A percentile compares a stretch with the other conserved stretches of the same genome.
Evolutionary conservation across 1,140 invertebrate genomes (phyloP).

Genomic region (Brachionus calyciflorus): DNA sequence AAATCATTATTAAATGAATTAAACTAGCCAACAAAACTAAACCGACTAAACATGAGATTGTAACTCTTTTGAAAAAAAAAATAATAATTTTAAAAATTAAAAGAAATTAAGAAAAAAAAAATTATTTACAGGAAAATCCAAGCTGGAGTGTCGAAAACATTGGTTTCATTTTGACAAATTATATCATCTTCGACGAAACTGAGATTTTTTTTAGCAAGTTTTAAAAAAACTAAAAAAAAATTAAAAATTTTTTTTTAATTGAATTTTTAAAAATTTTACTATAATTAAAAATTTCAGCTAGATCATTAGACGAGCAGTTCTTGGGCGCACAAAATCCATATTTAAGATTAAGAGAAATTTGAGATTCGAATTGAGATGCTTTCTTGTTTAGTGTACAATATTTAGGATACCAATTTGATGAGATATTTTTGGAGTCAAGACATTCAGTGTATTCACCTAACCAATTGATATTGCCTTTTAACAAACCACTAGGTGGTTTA

Average conservation of each 20-base stretch:
- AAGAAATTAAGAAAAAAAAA: neutral
- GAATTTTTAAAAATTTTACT: neutral
- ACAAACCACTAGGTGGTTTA: neutral
- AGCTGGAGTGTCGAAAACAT: conserved; percentile 1
- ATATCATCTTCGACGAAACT: neutral
- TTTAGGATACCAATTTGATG: neutral
- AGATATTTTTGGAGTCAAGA: neutral
- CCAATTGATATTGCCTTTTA: conserved; percentile 12
- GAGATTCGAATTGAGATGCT: neutral
- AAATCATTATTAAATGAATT: neutral
- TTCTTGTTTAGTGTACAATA: conserved; percentile 5
- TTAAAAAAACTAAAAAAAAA: conserved; percentile 14
- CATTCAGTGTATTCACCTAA: conserved; percentile 14
- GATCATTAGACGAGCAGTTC: neutral
- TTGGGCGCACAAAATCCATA: conserved; percentile 11
- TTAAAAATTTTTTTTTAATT: neutral
- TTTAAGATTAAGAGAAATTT: neutral
- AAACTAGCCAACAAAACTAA: neutral
- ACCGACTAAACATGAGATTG: neutral
- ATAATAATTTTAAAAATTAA: neutral
- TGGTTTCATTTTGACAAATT: neutral
- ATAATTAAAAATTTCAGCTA: conserved; percentile 19
- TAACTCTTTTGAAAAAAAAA: neutral
- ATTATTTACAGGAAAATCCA: neutral
- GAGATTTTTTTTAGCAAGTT: conserved; percentile 5